Evolutionary conservation across 2,113 vertebrate species (phyloP).

Genomic region (Peromyscus californicus): DNA sequence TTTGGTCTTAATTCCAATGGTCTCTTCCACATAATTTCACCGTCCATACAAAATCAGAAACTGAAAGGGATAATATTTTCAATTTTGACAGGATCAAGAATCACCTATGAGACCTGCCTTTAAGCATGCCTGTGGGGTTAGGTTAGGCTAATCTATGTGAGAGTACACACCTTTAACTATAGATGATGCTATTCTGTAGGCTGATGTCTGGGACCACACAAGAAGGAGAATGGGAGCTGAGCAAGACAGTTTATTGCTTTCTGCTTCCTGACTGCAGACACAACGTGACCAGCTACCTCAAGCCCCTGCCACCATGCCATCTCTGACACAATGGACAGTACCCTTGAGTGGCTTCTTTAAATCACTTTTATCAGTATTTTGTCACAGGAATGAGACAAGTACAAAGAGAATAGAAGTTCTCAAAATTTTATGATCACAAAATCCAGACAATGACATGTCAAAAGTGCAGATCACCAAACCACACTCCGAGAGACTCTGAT

Average conservation of each 20-base stretch:
- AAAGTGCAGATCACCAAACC: background rate
- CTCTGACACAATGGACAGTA: background rate
- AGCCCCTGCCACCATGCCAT: no score
- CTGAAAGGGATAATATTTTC: background rate
- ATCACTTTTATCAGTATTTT: background rate
- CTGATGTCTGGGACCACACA: background rate
- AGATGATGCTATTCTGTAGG: background rate
- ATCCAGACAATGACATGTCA: background rate
- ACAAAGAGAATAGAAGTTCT: background rate
- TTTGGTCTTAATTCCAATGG: background rate
- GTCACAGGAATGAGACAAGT: background rate
- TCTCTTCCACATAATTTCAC: background rate
- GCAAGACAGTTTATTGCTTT: background rate
- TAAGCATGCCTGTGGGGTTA: background rate
- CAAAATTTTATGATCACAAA: background rate
- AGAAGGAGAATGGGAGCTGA: background rate
- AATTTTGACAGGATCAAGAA: background rate
- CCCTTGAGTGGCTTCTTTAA: background rate
- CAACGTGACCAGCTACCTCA: background rate
- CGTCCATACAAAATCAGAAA: background rate
- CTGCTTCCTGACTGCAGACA: background rate
- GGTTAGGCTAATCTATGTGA: background rate
- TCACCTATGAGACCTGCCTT: background rate
- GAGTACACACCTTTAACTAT: background rate
- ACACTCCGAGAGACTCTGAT: background rate